Evolutionary conservation across 2,113 vertebrate species (phyloP).

Genomic region (Ciconia boyciana): DNA sequence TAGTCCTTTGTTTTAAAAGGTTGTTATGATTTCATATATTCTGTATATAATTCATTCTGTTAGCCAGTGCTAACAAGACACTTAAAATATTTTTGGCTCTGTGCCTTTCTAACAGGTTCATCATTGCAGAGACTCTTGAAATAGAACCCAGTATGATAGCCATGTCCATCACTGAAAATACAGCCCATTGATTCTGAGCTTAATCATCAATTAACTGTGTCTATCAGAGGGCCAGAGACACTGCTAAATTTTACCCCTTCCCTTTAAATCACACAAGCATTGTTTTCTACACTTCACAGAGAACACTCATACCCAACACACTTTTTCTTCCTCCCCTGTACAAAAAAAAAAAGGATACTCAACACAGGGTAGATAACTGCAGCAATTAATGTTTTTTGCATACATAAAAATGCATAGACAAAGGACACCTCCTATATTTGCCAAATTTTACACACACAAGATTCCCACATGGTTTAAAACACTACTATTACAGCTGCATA

Average conservation of each 20-base stretch:
- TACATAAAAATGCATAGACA: not conserved
- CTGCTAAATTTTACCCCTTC: not conserved
- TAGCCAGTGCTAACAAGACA: not conserved
- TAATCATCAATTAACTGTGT: not conserved
- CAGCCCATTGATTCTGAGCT: not conserved
- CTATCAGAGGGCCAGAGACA: not conserved
- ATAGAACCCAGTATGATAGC: not conserved
- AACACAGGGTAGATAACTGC: not conserved
- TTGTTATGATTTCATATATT: not conserved
- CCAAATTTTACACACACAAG: not conserved
- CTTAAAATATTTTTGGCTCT: not conserved
- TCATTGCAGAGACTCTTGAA: not conserved
- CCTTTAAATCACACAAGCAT: not conserved
- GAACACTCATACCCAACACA: not conserved
- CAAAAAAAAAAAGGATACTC: not conserved
- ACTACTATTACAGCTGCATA: not conserved
- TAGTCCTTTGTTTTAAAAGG: not conserved
- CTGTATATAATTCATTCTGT: not conserved
- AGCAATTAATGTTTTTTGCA: not conserved
- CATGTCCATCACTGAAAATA: not conserved
- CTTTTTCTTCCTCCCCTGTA: not conserved
- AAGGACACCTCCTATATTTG: not conserved
- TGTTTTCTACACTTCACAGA: not conserved
- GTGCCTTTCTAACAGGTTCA: not conserved
- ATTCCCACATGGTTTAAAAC: not conserved